Percentiles rank a stretch among this genome's conserved stretches.
Evolutionary conservation across 2,113 vertebrate genomes (phyloP).

Genomic region (Seriola rivoliana): DNA sequence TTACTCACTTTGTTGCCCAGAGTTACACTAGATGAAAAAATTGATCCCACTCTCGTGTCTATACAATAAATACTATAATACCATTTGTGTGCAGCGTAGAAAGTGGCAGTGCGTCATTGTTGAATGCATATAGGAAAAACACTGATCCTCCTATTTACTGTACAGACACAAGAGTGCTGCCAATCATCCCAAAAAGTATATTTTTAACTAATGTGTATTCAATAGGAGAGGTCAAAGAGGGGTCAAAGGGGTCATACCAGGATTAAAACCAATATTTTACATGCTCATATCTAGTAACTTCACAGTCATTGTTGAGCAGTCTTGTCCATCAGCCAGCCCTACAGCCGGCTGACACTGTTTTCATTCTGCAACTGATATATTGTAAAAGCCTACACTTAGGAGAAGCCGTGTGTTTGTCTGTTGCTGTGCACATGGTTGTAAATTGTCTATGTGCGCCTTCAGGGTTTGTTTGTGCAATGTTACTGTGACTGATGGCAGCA

Average conservation of each 20-base stretch:
- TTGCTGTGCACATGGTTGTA: slow-evolving; percentile 27
- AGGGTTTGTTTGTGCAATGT: slow-evolving; percentile 45
- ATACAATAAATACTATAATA: no score
- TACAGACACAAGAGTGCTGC: no score
- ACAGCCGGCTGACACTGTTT: slow-evolving; percentile 1
- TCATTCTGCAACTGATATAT: background rate
- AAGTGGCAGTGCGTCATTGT: background rate
- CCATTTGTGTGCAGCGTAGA: no score
- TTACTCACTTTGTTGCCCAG: background rate
- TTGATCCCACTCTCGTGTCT: no score
- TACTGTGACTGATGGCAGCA: slow-evolving; percentile 54
- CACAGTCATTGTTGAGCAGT: slow-evolving; percentile 7
- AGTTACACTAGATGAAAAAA: background rate
- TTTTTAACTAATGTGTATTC: background rate
- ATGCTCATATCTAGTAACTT: background rate
- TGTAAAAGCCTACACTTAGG: background rate
- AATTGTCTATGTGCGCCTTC: slow-evolving; percentile 24
- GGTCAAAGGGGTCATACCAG: background rate
- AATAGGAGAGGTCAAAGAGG: background rate
- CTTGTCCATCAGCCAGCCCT: background rate
- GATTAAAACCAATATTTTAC: slow-evolving; percentile 12
- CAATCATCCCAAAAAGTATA: background rate
- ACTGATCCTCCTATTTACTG: background rate
- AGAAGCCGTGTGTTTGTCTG: slow-evolving; percentile 16
- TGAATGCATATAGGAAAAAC: background rate